These are phyloP conservation scores for Chamaedrilus cognettii DNA, from an alignment of 2,888 invertebrate genomes.

Conservation along the genomic window DNA sequence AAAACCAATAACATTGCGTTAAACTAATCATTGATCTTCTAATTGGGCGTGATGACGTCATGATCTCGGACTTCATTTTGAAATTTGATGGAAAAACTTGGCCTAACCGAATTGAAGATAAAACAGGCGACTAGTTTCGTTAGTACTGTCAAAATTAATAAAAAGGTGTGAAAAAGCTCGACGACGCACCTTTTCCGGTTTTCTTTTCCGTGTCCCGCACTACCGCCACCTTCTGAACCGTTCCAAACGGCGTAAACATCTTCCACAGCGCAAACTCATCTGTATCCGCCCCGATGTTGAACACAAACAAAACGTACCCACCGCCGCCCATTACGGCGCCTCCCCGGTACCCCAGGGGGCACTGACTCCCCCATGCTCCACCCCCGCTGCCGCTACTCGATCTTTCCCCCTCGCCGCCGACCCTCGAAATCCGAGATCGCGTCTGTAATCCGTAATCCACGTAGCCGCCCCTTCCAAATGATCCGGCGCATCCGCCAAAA, in stretches of 20 bases:
- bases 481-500: not conserved
- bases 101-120: too few relatives aligned
- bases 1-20: too few relatives aligned
- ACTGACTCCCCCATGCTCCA: not conserved
- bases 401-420: not conserved
- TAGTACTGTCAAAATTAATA: too few relatives aligned
- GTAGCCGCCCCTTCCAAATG: conserved; percentile 23
- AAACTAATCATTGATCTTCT: too few relatives aligned
- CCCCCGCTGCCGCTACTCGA: too few relatives aligned
- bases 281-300: conserved; percentile 59
- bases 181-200: conserved; percentile 50
- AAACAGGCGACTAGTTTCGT: too few relatives aligned
- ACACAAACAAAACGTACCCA: conserved; percentile 57
- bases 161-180: not conserved
- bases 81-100: too few relatives aligned
- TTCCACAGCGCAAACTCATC: conserved; percentile 58
- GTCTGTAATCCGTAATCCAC: conserved; percentile 28
- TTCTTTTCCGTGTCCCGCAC: conserved; percentile 54
- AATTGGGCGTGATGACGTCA: too few relatives aligned
- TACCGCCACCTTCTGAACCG: conserved; percentile 57
- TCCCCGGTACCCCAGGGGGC: not conserved
- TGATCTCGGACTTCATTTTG: too few relatives aligned
- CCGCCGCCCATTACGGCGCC: conserved; percentile 30
- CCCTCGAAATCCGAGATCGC: conserved; percentile 26
- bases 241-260: conserved; percentile 58